These are phyloP conservation scores for Pleuronectes platessa DNA, from an alignment of 2,113 vertebrate species.

Conservation along the genomic window DNA sequence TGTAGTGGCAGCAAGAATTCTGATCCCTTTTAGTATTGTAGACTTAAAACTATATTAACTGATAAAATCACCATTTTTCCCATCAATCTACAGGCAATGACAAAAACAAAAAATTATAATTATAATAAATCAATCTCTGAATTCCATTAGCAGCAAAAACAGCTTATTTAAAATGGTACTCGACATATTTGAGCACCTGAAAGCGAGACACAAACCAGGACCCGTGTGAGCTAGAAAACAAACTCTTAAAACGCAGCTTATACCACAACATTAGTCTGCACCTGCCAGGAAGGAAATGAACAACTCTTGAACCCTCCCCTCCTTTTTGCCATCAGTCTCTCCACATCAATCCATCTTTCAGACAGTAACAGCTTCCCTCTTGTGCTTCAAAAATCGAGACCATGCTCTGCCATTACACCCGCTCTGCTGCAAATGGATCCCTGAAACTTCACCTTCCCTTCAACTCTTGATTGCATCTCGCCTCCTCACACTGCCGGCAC, in stretches of 20 bases:
- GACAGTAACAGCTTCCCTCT: conserved; percentile 26
- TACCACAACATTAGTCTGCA: neutral
- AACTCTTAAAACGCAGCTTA: neutral
- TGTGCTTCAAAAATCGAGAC: conserved; percentile 18
- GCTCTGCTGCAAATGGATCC: conserved; percentile 26
- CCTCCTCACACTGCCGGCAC: conserved; percentile 9
- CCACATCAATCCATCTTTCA: conserved; percentile 32
- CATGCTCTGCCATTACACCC: conserved; percentile 13
- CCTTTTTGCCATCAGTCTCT: neutral
- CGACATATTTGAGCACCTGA: neutral
- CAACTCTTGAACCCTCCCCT: conserved; percentile 1
- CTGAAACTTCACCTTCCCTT: conserved; percentile 37
- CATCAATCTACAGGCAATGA: too few species aligned
- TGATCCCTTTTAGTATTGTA: too few species aligned
- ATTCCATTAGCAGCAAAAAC: too few species aligned
- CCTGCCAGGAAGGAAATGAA: conserved; percentile 18
- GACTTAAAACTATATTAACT: too few species aligned
- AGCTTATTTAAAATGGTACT: neutral
- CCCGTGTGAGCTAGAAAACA: neutral
- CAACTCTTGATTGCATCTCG: conserved; percentile 39
- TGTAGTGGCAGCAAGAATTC: too few species aligned
- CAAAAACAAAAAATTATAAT: too few species aligned
- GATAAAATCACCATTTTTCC: too few species aligned
- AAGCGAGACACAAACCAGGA: neutral
- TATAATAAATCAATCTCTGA: too few species aligned